Evolutionary conservation across 1,140 invertebrate genomes (phyloP).

Genomic region (Gryllus bimaculatus): DNA sequence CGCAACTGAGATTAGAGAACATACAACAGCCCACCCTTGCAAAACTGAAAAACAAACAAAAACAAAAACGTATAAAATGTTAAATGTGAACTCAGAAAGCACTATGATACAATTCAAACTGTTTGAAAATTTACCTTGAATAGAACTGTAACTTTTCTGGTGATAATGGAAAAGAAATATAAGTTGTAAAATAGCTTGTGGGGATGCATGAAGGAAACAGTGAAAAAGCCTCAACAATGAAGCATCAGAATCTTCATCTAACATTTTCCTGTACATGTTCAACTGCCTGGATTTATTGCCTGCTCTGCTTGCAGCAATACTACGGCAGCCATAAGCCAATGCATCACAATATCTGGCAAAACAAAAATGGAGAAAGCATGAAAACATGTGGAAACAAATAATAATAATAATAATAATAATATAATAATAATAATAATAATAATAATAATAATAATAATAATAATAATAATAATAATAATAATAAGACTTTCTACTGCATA

Average conservation of each 20-base stretch:
- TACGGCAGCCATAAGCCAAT: conserved; percentile 40
- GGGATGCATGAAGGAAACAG: conserved; percentile 48
- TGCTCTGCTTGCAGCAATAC: conserved; percentile 32
- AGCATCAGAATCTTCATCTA: conserved; percentile 47
- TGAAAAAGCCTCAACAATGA: conserved; percentile 52
- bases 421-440: too few species aligned
- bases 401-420: too few species aligned
- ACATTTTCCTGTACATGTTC: conserved; percentile 38
- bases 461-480: too few species aligned
- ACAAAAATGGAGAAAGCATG: not conserved
- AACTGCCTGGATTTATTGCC: conserved; percentile 31
- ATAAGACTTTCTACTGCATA: too few species aligned
- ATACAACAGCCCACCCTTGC: conserved; percentile 32
- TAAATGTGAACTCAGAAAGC: not conserved
- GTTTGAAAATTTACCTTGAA: conserved; percentile 6
- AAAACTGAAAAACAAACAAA: conserved; percentile 23
- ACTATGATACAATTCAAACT: not conserved
- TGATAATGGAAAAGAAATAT: conserved; percentile 21
- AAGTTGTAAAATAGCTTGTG: conserved; percentile 32
- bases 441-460: too few species aligned
- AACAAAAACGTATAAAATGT: not conserved
- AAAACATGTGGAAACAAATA: not conserved
- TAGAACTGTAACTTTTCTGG: conserved; percentile 6
- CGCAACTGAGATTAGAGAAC: conserved; percentile 29
- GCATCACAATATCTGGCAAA: conserved; percentile 35